These are phyloP conservation scores for Dendrocincla fuliginosa DNA, from an alignment of 2,797 vertebrate species.

Conservation along the genomic window DNA sequence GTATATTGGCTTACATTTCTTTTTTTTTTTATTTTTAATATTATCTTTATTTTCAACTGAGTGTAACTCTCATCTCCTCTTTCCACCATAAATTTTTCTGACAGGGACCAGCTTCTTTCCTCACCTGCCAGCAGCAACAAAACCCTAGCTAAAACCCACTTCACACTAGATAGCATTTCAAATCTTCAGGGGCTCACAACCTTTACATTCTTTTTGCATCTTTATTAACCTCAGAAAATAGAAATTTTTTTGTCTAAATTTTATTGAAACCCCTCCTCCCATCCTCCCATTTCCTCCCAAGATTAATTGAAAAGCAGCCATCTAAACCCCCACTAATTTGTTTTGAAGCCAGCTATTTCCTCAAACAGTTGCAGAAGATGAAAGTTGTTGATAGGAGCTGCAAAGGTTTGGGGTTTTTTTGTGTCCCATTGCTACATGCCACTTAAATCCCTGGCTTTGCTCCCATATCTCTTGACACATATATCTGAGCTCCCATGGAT, in stretches of 20 bases:
- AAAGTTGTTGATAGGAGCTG: constrained; percentile 34
- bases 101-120: not conserved
- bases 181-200: not conserved
- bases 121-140: not conserved
- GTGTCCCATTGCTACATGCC: not conserved
- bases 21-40: not conserved
- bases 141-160: not conserved
- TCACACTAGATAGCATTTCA: constrained; percentile 2
- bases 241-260: not conserved
- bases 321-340: constrained; percentile 39
- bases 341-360: constrained; percentile 56
- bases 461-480: not conserved
- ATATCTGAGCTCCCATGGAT: not conserved
- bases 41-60: not conserved
- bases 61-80: not conserved
- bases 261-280: not conserved
- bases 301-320: constrained; percentile 48
- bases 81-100: not conserved
- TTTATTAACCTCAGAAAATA: constrained; percentile 15
- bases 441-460: constrained; percentile 27
- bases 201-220: not conserved
- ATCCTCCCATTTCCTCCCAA: constrained; percentile 2
- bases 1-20: not conserved
- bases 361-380: constrained; percentile 37
- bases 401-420: not conserved